These are phyloP conservation scores for Lontra canadensis DNA, from an alignment of 2,113 vertebrate genomes.

Conservation along the genomic window DNA sequence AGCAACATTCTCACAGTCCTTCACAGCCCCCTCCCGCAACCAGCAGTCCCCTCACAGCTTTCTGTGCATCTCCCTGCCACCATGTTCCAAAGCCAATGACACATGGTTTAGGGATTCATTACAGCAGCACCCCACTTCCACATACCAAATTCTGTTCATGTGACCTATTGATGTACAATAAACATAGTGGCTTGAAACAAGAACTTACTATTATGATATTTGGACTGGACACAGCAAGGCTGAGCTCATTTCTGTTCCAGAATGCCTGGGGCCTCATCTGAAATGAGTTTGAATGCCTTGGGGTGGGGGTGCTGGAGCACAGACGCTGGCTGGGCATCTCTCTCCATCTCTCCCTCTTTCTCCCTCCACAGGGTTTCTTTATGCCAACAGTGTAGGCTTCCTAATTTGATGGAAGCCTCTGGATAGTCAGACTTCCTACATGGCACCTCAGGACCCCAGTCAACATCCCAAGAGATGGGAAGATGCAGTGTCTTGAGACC, in stretches of 20 bases:
- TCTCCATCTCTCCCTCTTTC: not conserved
- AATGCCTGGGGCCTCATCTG: not conserved
- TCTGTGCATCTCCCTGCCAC: not conserved
- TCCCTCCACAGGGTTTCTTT: not conserved
- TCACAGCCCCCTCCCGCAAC: not conserved
- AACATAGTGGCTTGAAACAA: not conserved
- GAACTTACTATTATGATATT: not conserved
- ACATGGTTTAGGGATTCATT: not conserved
- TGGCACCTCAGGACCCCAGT: not conserved
- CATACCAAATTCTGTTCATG: not conserved
- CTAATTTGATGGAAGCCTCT: not conserved
- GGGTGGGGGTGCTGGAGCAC: too few relatives aligned
- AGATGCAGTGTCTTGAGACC: not conserved
- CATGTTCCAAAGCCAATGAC: not conserved
- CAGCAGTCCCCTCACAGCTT: not conserved
- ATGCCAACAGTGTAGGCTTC: not conserved
- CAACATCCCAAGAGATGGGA: not conserved
- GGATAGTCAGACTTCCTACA: not conserved
- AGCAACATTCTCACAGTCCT: not conserved
- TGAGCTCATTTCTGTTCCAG: not conserved
- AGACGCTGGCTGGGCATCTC: not conserved
- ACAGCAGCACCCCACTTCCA: not conserved
- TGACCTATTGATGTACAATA: not conserved
- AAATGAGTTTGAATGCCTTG: not conserved
- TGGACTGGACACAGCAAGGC: not conserved